Evolutionary conservation across 2,113 vertebrate genomes (phyloP), one percentile per base, ranked within the genome.

Genomic region (Cygnus atratus): DNA sequence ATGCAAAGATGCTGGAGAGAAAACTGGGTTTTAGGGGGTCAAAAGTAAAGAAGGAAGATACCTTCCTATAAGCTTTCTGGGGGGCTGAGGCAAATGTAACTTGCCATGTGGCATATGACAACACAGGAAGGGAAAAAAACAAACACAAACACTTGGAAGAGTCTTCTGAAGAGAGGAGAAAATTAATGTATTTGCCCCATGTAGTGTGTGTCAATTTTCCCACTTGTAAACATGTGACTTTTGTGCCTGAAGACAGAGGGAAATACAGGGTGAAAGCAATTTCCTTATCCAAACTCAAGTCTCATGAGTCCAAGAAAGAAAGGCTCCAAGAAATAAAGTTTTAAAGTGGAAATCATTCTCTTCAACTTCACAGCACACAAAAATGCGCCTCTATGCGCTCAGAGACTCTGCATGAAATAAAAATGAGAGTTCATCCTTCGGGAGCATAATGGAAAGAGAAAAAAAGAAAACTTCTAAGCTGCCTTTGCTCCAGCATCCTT

Each of bases 291-390:
- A 95, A 82, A 94, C 58, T n/a, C 33, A 31, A 0, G 2, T 77
- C 77, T 92, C 91, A 43, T 0, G 17, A 96, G 88, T 67, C 74
- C 81, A 91, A 92, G 66, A 88, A 91, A 74, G 8, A 66, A 72
- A 74, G 26, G 62, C n/a, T 43, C 11, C 68, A 86, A 93, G 70
- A 92, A 96, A 87, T 58, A 39, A 94, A 83, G 15, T 90, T 91
- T 92, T 90, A 62, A 92, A 93, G 79, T 67, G 24, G 92, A 93
- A 91, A 67, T 43, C 55, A n/a, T 67, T 88, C 43, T 93, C 66
- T 91, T 86, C 48, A 74, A 68, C 65, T 90, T 94, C 86, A 84
- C 43, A 77, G 65, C 29, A 16, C 11, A 67, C 17, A 87, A 84
- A 88, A 92, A 41, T 13, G 37, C 31, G 39, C 16, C 54, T 91